Percentiles rank a stretch among this genome's conserved stretches.
Evolutionary conservation across 2,797 vertebrate species (phyloP).

Genomic region (Gallirallus australis): DNA sequence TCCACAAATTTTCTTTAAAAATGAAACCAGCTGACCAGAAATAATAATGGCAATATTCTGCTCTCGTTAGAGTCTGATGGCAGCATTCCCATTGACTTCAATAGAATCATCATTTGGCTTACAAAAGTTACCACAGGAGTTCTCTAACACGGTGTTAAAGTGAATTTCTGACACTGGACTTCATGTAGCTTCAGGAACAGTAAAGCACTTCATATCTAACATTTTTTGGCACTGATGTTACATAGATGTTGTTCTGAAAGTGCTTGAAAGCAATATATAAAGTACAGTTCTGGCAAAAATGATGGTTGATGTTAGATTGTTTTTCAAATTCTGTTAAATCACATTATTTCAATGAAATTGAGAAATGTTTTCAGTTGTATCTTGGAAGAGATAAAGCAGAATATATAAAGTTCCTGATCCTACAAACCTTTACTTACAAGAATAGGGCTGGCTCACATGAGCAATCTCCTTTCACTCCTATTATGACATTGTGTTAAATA

Average conservation of each 20-base stretch:
- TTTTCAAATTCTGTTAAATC: neutral
- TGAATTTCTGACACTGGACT: neutral
- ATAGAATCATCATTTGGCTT: neutral
- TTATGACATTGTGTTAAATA: neutral
- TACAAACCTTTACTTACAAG: neutral
- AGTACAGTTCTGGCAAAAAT: neutral
- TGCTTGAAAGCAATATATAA: neutral
- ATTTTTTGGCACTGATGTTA: neutral
- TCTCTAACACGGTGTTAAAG: neutral
- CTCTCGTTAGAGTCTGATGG: neutral
- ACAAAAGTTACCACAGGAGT: neutral
- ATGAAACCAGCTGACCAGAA: neutral
- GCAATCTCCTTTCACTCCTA: neutral
- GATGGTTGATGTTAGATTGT: too few species aligned
- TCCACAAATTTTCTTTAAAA: neutral
- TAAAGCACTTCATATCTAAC: neutral
- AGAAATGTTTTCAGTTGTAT: neutral
- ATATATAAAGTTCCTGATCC: neutral
- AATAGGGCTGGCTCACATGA: neutral
- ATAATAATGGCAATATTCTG: neutral
- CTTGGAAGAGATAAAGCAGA: neutral
- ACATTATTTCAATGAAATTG: neutral
- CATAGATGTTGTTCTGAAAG: neutral
- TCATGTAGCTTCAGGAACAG: neutral
- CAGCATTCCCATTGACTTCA: neutral